Evolutionary conservation across 2,113 vertebrate species (phyloP), one percentile per base, ranked within the genome.

Genomic region (Burhinus bistriatus): DNA sequence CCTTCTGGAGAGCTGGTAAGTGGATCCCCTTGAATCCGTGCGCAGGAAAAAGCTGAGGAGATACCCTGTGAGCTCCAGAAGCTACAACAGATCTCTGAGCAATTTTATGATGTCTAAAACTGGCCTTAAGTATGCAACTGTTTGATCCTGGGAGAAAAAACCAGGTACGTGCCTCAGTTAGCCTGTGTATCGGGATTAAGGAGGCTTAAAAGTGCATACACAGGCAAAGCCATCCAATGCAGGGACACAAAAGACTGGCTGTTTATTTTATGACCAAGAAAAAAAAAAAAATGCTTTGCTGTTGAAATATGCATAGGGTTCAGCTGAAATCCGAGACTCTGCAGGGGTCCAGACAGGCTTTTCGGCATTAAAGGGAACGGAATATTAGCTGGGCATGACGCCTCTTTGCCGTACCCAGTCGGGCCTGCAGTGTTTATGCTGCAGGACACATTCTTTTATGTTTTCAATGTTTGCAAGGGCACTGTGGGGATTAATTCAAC

Each of bases 211-310:
- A 51, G 34, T 1, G 12, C 96, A 42, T 52, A 65, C 69, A 64
- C 66, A 87, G 66, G 78, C 90, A 94, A 95, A 95, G 93, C 62
- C 72, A 17, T 34, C 87, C 71, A 22, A 61, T 12, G 87, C 26
- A 83, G 69, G 82, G 87, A 85, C 77, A 87, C 83, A 95, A 95
- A 93, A 88, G 79, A 47, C 83, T 86, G 73, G 83, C 58, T 64
- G 59, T 89, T 87, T 69, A 86, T 89, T 96, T 97, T 96, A 71
- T 90, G 83, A 89, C 90, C 87, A 94, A 69, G 95, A 91, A 85
- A 94, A 92, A 91, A 97, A 95, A 79, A 92, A 90, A 42, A 86
- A 93, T 61, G 86, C 93, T 93, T 51, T 91, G 85, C 76, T 89
- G 93, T 44, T 90, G 94, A 90, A 97, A 95, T 68, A 47, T 57